phyloP scores from a whole-genome alignment of 2,888 invertebrate species.

The Magallana nippona region DNA sequence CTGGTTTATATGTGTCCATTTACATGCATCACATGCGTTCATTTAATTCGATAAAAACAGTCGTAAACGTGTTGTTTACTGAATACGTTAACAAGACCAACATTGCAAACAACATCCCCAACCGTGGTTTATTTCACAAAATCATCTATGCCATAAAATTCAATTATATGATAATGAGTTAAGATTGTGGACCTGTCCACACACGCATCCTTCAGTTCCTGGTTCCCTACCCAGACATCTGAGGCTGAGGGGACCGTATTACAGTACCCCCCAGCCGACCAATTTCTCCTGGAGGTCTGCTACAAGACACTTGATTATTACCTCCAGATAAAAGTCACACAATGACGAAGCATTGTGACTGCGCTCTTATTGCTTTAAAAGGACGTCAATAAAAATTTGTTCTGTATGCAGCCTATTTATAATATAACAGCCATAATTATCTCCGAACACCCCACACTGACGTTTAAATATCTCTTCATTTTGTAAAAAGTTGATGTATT shows the following conservation, averaged over 20 bases:
- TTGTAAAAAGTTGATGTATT: background rate
- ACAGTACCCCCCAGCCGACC: background rate
- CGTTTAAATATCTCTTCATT: conserved; percentile 32
- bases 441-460: background rate
- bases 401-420: background rate
- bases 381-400: background rate
- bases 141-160: no score
- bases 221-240: background rate
- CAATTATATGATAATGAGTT: no score
- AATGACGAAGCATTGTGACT: background rate
- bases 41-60: no score
- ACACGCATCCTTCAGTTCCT: no score
- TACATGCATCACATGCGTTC: no score
- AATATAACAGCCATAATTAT: background rate
- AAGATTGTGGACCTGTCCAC: no score
- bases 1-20: no score
- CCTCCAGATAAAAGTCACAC: background rate
- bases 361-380: background rate
- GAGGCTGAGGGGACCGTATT: background rate
- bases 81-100: no score
- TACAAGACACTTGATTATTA: background rate
- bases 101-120: no score
- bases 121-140: no score
- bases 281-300: conserved; percentile 9
- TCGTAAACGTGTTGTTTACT: no score